Percentiles rank a stretch among this genome's conserved stretches.
Conservation (phyloP, 2,888 invertebrate species). For the Dryococelus australis region DNA sequence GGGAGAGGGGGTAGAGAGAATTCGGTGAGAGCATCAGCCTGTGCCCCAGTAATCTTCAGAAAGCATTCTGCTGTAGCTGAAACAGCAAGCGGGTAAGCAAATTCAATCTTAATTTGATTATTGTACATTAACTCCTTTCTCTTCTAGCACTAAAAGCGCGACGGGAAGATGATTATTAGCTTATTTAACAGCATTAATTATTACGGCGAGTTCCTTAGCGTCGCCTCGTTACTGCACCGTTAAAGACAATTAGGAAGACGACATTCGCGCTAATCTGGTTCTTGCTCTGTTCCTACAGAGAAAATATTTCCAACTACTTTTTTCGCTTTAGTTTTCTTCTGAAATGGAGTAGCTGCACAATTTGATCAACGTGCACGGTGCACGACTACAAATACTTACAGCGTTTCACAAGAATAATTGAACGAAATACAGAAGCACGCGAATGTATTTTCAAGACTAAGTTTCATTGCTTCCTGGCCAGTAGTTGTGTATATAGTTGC, state of each 20-base stretch:
- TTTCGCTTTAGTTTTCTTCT: too few relatives aligned
- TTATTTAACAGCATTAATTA: conserved; percentile 10
- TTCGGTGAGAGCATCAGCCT: neutral
- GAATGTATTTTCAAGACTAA: too few relatives aligned
- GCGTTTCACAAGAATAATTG: too few relatives aligned
- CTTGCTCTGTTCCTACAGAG: neutral
- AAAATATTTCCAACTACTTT: neutral
- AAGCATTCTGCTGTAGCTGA: neutral
- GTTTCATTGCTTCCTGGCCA: too few relatives aligned
- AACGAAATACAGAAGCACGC: too few relatives aligned
- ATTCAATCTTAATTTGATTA: conserved; percentile 8
- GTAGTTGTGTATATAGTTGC: too few relatives aligned
- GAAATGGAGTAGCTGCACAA: too few relatives aligned
- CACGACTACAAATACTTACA: too few relatives aligned
- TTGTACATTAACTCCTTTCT: neutral
- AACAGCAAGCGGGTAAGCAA: neutral
- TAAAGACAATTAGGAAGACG: conserved; percentile 1
- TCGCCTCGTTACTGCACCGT: neutral
- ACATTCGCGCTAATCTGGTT: neutral
- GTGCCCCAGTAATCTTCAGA: neutral
- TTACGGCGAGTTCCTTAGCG: neutral
- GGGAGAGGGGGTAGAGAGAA: neutral
- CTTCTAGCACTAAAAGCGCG: neutral
- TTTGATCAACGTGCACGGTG: too few relatives aligned
- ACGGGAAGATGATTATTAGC: neutral